Conservation (phyloP, 2,888 invertebrate species). For the Idaea dimidiata region DNA sequence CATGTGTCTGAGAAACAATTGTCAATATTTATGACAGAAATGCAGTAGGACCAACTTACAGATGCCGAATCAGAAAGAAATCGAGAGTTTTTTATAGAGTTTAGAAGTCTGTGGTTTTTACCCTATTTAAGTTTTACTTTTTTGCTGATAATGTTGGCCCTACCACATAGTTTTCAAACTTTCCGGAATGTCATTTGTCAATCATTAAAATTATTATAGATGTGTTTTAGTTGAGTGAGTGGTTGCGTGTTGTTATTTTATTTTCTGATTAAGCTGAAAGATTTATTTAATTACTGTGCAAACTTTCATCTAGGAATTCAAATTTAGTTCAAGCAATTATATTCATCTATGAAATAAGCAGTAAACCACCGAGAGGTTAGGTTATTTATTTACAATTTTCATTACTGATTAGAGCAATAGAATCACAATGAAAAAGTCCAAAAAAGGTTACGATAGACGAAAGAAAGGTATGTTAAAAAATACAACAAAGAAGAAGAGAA, state of each 20-base stretch:
- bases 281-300: not conserved
- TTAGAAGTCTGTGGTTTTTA: no score
- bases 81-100: no score
- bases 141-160: not conserved
- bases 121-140: not conserved
- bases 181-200: not conserved
- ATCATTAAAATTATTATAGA: no score
- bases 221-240: not conserved
- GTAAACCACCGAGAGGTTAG: not conserved
- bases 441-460: slow-evolving; percentile 48
- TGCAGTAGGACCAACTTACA: not conserved
- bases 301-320: not conserved
- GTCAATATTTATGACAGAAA: not conserved
- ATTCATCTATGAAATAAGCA: not conserved
- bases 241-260: not conserved
- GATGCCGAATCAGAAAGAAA: not conserved
- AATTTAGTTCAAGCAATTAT: no score
- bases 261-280: not conserved
- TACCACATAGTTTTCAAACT: not conserved
- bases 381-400: not conserved
- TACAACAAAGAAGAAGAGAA: slow-evolving; percentile 50
- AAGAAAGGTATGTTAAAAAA: slow-evolving; percentile 45
- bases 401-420: not conserved
- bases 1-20: not conserved
- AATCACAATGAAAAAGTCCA: slow-evolving; percentile 52